A percentile compares a stretch with the other conserved stretches of the same genome.
These are phyloP conservation scores for Copidosoma floridanum DNA, from an alignment of 1,140 invertebrate genomes.

Conservation along the genomic window DNA sequence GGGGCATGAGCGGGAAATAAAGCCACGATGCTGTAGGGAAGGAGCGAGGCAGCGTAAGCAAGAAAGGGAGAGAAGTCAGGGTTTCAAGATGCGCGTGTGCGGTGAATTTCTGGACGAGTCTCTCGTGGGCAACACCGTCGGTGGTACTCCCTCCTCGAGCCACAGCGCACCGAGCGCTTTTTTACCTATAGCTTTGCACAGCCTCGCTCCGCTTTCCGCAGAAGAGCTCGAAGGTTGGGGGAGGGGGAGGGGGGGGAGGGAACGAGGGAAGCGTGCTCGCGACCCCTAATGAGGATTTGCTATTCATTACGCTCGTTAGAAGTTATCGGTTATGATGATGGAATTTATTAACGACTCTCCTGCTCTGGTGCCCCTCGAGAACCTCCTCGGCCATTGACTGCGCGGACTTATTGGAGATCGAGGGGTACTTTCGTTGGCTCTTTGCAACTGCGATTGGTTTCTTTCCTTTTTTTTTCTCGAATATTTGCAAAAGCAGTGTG, in stretches of 20 bases:
- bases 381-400: background rate
- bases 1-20: too few relatives aligned
- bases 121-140: background rate
- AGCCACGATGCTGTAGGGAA: background rate
- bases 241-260: background rate
- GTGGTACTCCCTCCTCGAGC: background rate
- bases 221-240: background rate
- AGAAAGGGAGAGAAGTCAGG: background rate
- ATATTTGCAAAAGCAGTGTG: conserved; percentile 1
- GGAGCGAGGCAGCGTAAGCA: background rate
- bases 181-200: background rate
- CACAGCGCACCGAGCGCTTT: background rate
- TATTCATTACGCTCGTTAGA: conserved; percentile 21
- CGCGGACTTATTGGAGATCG: conserved; percentile 11
- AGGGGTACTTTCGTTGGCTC: conserved; percentile 4
- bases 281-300: conserved; percentile 12
- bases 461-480: background rate
- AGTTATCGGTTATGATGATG: conserved; percentile 18
- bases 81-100: background rate
- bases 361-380: background rate
- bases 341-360: conserved; percentile 6
- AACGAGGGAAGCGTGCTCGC: conserved; percentile 9
- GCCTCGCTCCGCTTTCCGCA: background rate
- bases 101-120: background rate
- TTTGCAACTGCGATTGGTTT: background rate